Evolutionary conservation across 2,113 vertebrate species (phyloP).

Genomic region (Todiramphus chloris): DNA sequence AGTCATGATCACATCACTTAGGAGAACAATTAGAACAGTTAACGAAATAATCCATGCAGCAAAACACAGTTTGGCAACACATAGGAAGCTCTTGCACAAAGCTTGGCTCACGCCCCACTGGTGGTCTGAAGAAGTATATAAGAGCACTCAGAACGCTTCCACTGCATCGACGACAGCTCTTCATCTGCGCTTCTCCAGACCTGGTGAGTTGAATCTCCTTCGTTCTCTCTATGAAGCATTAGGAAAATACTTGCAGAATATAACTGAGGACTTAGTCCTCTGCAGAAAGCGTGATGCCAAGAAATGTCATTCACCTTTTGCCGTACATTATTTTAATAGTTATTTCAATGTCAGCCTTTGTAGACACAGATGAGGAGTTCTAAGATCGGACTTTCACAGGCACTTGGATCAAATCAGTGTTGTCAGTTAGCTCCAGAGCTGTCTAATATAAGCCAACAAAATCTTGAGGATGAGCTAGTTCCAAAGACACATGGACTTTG

Average conservation of each 20-base stretch:
- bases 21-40: constrained; percentile 52
- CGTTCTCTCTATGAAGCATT: rapidly evolving
- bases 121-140: constrained; percentile 42
- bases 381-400: background rate
- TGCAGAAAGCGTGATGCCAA: too few species aligned
- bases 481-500: background rate
- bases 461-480: background rate
- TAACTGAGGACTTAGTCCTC: background rate
- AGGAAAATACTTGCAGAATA: background rate
- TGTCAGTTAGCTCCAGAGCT: background rate
- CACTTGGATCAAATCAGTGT: rapidly evolving
- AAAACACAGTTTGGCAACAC: background rate
- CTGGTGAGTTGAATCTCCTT: background rate
- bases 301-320: background rate
- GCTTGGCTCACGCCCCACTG: background rate
- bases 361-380: rapidly evolving
- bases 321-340: background rate
- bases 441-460: too few species aligned
- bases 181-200: background rate
- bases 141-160: background rate
- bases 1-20: background rate
- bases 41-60: background rate
- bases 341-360: rapidly evolving
- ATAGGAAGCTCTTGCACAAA: constrained; percentile 52
- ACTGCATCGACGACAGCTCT: background rate